Evolutionary conservation across 1,140 invertebrate species (phyloP), one percentile per base, ranked within the genome.

Genomic region (Calycopis cecrops): DNA sequence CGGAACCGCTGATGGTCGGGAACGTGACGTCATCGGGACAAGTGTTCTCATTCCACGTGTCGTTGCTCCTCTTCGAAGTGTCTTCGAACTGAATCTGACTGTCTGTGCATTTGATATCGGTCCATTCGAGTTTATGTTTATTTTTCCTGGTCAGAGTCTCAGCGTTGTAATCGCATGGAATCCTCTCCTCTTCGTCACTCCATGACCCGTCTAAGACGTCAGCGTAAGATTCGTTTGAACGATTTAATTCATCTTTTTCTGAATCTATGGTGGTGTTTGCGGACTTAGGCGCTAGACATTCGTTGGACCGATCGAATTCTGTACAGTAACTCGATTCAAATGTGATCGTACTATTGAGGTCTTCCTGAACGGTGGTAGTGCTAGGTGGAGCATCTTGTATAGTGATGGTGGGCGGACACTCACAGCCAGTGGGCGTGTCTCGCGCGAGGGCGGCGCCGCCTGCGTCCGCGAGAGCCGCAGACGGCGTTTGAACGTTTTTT

Each of bases 31-130:
- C 93, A 75, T 93, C 93, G 0, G 92, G 92, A 48, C 90, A 92
- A 9, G 90, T 90, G 65, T 94, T 91, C 58, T 94, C 93, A 65
- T 93, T 94, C 94, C 94, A 95, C 0, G 93, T 94, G 65, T 93
- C 93, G 65, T 70, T 65, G 11, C 55, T 56, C 16, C 16, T 58
- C 53, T 59, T 65, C 4, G 63, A 65, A 3, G 42, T 12, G 33
- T 62, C 59, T 4, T 65, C 63, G 21, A 59, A 52, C 17, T 59
- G 48, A 9, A 56, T 52, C 35, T 44, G 59, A 38, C 44, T 35
- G 17, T 62, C 60, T 6, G 52, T 64, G 44, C 68, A 66, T 9
- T 74, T 77, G 7, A 83, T 78, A 37, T 83, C 77, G 0, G 70
- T 72, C 72, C 74, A 80, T 38, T 79, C 78, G 1, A 68, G 62